These are phyloP conservation scores for Neopipo cinnamomea DNA, from an alignment of 2,113 vertebrate species.

Conservation along the genomic window DNA sequence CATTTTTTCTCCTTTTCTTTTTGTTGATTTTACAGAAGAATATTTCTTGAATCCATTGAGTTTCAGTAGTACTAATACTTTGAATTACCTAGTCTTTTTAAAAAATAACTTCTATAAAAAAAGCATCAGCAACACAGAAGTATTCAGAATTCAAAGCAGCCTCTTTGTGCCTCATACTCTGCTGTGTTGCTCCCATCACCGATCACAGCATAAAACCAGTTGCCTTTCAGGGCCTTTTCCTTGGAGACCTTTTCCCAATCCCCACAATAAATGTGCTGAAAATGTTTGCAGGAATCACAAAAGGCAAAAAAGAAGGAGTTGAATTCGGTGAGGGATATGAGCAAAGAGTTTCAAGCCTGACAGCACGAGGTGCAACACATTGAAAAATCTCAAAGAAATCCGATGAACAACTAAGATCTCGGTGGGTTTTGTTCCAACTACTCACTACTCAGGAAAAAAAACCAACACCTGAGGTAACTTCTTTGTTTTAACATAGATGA, in stretches of 20 bases:
- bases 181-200: background rate
- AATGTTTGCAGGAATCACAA: background rate
- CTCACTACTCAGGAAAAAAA: background rate
- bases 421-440: background rate
- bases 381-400: background rate
- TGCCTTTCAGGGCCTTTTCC: background rate
- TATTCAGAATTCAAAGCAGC: background rate
- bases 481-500: background rate
- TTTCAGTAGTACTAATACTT: background rate
- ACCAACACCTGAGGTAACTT: background rate
- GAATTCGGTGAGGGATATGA: background rate
- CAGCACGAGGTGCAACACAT: background rate
- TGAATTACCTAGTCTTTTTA: background rate
- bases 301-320: background rate
- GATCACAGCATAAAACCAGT: background rate
- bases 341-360: background rate
- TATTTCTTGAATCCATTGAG: background rate
- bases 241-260: background rate
- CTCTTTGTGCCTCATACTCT: background rate
- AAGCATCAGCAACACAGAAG: background rate
- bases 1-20: background rate
- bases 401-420: background rate
- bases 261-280: background rate
- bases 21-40: background rate
- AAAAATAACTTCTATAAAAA: background rate